Conservation (phyloP, 2,888 invertebrate genomes). For the Pseudeuparius sepicola region DNA sequence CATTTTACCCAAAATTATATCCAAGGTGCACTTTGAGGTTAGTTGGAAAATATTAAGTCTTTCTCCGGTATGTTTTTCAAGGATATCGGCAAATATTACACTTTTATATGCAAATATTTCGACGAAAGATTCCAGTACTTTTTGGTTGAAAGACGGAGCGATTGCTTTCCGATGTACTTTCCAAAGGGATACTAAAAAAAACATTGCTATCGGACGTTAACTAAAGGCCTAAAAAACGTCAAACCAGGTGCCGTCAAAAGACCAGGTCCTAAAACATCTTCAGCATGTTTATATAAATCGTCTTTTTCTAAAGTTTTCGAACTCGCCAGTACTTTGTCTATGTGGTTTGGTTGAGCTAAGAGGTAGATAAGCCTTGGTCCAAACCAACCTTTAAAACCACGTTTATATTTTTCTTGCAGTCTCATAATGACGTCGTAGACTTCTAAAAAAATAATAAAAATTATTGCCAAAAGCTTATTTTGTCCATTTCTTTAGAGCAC, state of each 20-base stretch:
- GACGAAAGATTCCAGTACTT: slow-evolving; percentile 50
- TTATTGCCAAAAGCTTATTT: too few relatives aligned
- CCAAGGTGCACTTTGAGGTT: slow-evolving; percentile 48
- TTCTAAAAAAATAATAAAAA: too few relatives aligned
- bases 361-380: neutral
- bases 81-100: slow-evolving; percentile 40
- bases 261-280: neutral
- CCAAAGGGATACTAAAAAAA: slow-evolving; percentile 47
- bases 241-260: neutral
- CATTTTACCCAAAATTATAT: too few relatives aligned
- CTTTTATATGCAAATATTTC: slow-evolving; percentile 51
- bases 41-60: slow-evolving; percentile 45
- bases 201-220: neutral
- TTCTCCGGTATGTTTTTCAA: slow-evolving; percentile 36
- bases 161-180: slow-evolving; percentile 47
- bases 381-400: too few relatives aligned
- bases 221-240: too few relatives aligned
- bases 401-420: too few relatives aligned
- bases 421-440: too few relatives aligned
- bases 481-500: too few relatives aligned
- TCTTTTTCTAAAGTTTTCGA: slow-evolving; percentile 2
- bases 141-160: slow-evolving; percentile 54
- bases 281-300: too few relatives aligned
- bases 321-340: slow-evolving; percentile 1
- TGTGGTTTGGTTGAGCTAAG: neutral